Evolutionary conservation across 2,888 invertebrate species (phyloP).

Genomic region (Mimas tiliae): DNA sequence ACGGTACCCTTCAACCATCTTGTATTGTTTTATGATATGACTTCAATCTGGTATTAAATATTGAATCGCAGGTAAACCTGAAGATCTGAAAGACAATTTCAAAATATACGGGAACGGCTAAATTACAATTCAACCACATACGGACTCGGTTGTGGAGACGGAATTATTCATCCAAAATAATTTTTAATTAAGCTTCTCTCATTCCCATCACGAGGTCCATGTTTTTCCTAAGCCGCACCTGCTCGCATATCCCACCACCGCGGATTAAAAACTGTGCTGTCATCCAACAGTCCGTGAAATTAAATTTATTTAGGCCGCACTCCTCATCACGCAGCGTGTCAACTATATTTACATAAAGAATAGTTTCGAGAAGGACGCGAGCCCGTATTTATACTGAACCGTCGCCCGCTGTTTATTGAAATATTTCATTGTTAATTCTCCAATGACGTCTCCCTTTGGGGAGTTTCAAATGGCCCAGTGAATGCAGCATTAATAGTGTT

Average conservation of each 20-base stretch:
- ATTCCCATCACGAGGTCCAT: slow-evolving; percentile 60
- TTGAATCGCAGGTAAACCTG: no score
- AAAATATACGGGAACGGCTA: not conserved
- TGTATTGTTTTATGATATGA: no score
- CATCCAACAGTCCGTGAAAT: slow-evolving; percentile 70
- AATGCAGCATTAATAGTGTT: slow-evolving; percentile 74
- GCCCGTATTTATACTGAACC: slow-evolving; percentile 77
- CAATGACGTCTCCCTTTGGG: slow-evolving; percentile 67
- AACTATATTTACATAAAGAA: slow-evolving; percentile 79
- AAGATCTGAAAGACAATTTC: no score
- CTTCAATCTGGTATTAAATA: no score
- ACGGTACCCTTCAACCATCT: no score
- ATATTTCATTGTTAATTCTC: slow-evolving; percentile 82
- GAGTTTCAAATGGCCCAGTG: slow-evolving; percentile 63
- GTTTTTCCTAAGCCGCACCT: slow-evolving; percentile 60
- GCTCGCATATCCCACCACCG: slow-evolving; percentile 60
- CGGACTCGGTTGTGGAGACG: not conserved
- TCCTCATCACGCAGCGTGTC: slow-evolving; percentile 73
- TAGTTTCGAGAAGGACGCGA: slow-evolving; percentile 74
- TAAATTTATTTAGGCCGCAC: slow-evolving; percentile 81
- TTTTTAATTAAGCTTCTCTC: slow-evolving; percentile 58
- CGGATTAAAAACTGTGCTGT: slow-evolving; percentile 68
- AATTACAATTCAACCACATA: slow-evolving; percentile 4
- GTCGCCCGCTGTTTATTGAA: slow-evolving; percentile 76
- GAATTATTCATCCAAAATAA: slow-evolving; percentile 35